Base-by-base conservation (phyloP, 2,797 vertebrate species). In the Sarcophilus harrisii region DNA sequence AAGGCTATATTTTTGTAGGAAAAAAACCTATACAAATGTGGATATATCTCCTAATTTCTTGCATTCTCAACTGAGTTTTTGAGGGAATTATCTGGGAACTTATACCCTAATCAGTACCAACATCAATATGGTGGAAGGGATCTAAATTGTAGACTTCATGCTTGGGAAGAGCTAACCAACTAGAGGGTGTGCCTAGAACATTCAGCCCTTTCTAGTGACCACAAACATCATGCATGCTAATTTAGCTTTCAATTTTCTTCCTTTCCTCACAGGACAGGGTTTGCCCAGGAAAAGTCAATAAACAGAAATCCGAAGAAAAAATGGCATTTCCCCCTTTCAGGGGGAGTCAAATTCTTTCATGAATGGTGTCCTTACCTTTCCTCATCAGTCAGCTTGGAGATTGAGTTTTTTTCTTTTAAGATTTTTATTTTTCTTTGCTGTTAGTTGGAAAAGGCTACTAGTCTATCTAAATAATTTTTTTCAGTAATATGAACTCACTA, bases 271-370 rank as follows among this genome's bases (percentile, higher is more conserved):
- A 87, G 52, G 9, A 30, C 13, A 45, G 30, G 11, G 18, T 73
- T 91, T 93, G 92, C 52, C 54, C 89, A 49, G 62, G 73, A n/a
- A 58, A 93, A 93, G 87, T 52, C 52, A 38, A 30, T 87, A 30
- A 52, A 89, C 24, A 38, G 52, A 94, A 93, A 27, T 58, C 14
- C 57, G 81, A 30, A 55, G 52, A n/a, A 57, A 92, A 91, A 62
- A 59, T 29, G 89, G 27, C 58, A 24, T 73, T 38, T 38, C 66
- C n/a, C n/a, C 66, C 14, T n/a, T 18, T n/a, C n/a, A n/a, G n/a
- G n/a, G n/a, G n/a, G n/a, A n/a, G n/a, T n/a, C n/a, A n/a, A n/a
- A n/a, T n/a, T n/a, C n/a, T n/a, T n/a, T 91, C 8, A 45, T 87
- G 87, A 28, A 58, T 32, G 1, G 24, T 29, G 57, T 45, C 21